Evolutionary conservation across 2,113 vertebrate species (phyloP).

Genomic region (Chroicocephalus ridibundus): DNA sequence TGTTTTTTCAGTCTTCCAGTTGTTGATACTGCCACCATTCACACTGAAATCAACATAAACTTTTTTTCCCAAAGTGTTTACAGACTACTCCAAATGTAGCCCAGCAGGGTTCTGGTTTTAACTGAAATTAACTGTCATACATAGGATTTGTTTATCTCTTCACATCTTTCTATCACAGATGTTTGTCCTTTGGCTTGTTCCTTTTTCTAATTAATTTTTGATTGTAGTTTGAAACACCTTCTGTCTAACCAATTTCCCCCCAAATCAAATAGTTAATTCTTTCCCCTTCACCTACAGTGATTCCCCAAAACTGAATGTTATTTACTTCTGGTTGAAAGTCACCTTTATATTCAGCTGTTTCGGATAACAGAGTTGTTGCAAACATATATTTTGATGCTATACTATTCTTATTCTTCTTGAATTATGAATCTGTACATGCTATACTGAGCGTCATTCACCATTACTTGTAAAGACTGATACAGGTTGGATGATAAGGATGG

Average conservation of each 20-base stretch:
- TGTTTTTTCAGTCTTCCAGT: background rate
- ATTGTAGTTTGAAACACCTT: constrained; percentile 74
- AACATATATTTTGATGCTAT: background rate
- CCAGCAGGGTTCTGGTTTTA: constrained; percentile 55
- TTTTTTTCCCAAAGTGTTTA: background rate
- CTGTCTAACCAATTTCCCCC: constrained; percentile 58
- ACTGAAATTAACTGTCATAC: constrained; percentile 44
- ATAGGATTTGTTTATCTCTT: constrained; percentile 60
- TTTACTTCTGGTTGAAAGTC: background rate
- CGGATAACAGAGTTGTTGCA: background rate
- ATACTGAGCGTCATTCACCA: background rate
- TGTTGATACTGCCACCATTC: background rate
- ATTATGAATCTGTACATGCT: background rate
- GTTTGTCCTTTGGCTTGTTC: constrained; percentile 76
- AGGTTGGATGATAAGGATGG: background rate
- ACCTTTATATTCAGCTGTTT: background rate
- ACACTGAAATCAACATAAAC: background rate
- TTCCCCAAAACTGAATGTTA: background rate
- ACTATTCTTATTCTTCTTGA: background rate
- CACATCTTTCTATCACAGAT: constrained; percentile 63
- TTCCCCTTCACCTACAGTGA: background rate
- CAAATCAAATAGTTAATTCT: constrained; percentile 23
- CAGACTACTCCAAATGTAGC: constrained; percentile 17
- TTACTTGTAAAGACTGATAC: background rate
- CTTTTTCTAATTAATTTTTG: constrained; percentile 75